Evolutionary conservation across 2,888 invertebrate genomes (phyloP), one percentile per base, ranked within the genome.

Genomic region (Nycteola revayana): DNA sequence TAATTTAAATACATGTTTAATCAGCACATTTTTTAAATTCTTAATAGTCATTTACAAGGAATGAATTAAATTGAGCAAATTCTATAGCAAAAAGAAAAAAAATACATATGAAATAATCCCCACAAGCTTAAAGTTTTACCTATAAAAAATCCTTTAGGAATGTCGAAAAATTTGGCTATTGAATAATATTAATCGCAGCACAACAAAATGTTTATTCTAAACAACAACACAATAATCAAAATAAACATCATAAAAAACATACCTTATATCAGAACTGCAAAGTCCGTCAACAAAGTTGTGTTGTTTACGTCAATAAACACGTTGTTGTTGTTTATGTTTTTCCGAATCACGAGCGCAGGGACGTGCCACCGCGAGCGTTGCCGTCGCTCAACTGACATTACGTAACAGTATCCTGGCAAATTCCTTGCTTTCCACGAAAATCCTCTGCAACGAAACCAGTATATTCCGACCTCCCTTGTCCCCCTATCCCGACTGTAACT

Each of bases 291-390:
- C 56, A 57, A 70, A 60, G 45, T 66, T 14, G 60, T 32, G 59
- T 78, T 86, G 84, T 87, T 85, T 84, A 87, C 87, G 86, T 66
- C 60, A 57, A 56, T 71, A 82, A 83, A 81, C 79, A 87, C 75
- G 85, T 75, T 86, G 84, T 85, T 87, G 84, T 84, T 86, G 73
- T 87, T 87, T 87, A 84, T 85, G 60, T 77, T 75, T 62, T 65
- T 44, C 58, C 36, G 32, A 37, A 55, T 39, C 30, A 38, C 36
- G 26, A 47, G 36, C 53, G 36, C 50, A 35, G 37, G 41, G 49
- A 71, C 86, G 82, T 79, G 68, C 74, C 56, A 49, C 61, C 71
- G 34, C 55, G 53, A 51, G 53, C 60, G 63, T 66, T 54, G 68
- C 60, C 69, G 59, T 66, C 63, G 67, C 72, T 61, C 67, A 65